Base-by-base conservation (phyloP, 1,140 invertebrate species). In the Drosophila kohkoa region DNA sequence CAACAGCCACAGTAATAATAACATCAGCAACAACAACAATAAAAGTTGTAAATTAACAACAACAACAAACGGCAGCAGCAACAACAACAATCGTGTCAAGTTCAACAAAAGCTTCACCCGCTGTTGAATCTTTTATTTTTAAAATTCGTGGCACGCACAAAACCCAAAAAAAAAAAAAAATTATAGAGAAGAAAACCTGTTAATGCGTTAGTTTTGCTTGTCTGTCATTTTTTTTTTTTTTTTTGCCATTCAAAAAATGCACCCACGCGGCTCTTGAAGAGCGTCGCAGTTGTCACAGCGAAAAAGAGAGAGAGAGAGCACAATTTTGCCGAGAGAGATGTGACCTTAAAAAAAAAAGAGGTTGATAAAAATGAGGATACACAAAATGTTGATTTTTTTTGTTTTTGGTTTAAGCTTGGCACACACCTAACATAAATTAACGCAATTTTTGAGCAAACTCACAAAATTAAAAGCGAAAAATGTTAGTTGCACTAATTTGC, bases 61-160 rank as follows among this genome's bases (percentile, higher is more conserved):
- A 48, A 25, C 20, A 25, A 25, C 20, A 48, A 64, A 38, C 63
- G 57, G 57, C 16, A 79, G 74, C 82, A 86, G 51, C 16, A 79
- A 77, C 82, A 86, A 68, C 45, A 63, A 73, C 69, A 87, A 88
- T 83, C 66, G 83, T 87, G 83, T 87, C 83, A 87, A 87, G 83
- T 87, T 87, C 83, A 87, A 80, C 83, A 88, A 83, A 87, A 83
- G 83, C 82, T 87, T 82, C 79, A 79, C 76, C 79, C 83, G 79
- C 66, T 78, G 52, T 77, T 79, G 80, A 67, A 57, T 46, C 82
- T 81, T 41, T 25, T 67, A 71, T 64, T 81, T 55, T 76, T 69
- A 70, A 66, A 82, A 80, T 82, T 82, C 79, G 69, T 67, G 83
- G 79, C 83, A 87, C 83, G 82, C 82, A 82, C 82, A 69, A 35